Conservation (phyloP, 1,140 invertebrate species). For the Pemphigus obesinymphae region DNA sequence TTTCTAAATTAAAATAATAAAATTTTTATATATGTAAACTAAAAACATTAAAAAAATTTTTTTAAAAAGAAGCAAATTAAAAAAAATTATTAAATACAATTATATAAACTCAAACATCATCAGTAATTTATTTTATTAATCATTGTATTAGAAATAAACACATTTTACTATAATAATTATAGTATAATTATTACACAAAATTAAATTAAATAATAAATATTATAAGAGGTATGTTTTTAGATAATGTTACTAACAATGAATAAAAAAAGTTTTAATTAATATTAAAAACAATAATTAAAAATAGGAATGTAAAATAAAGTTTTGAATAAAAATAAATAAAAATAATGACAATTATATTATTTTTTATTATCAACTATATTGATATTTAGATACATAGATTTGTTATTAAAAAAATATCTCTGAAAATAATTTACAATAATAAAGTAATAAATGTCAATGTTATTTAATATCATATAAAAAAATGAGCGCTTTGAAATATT, state of each 20-base stretch:
- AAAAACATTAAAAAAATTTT: too few relatives aligned
- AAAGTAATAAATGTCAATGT: background rate
- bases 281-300: background rate
- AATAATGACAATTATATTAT: background rate
- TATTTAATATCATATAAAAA: background rate
- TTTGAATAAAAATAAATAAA: background rate
- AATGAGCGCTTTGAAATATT: background rate
- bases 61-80: too few relatives aligned
- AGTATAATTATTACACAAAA: too few relatives aligned
- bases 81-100: background rate
- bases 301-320: constrained; percentile 4
- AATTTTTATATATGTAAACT: too few relatives aligned
- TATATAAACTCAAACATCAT: background rate
- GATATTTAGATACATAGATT: background rate
- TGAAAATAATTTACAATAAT: background rate
- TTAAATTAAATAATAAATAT: background rate
- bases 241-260: background rate
- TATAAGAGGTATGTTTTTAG: background rate
- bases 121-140: background rate
- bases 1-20: too few relatives aligned
- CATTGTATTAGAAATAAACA: background rate
- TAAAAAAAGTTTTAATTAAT: background rate
- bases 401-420: background rate
- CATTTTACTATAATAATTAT: background rate
- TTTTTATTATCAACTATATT: background rate